These are phyloP conservation scores for Lepus oiostolus DNA, from an alignment of 2,797 vertebrate genomes.

Conservation along the genomic window DNA sequence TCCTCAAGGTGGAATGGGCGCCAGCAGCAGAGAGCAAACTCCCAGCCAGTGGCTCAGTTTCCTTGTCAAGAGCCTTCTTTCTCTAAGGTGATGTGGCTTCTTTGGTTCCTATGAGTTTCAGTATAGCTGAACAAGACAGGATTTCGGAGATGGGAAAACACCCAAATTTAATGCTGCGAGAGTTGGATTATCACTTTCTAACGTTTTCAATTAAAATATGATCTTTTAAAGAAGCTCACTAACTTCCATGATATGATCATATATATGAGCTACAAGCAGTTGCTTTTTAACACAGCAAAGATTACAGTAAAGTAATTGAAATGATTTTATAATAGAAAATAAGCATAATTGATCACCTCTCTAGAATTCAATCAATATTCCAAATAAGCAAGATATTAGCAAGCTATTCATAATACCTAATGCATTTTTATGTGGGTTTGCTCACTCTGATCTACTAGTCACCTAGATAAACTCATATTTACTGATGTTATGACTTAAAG, in stretches of 20 bases:
- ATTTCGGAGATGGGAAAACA: background rate
- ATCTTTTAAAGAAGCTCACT: conserved; percentile 49
- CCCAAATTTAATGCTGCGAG: background rate
- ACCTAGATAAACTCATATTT: background rate
- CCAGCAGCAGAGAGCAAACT: background rate
- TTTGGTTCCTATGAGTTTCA: background rate
- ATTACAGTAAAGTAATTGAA: conserved; percentile 27
- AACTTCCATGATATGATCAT: conserved; percentile 15
- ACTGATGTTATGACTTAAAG: background rate
- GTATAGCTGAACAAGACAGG: background rate
- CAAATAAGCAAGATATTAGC: conserved; percentile 53
- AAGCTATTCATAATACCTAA: conserved; percentile 18
- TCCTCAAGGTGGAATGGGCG: background rate
- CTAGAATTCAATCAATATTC: background rate
- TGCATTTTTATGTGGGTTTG: background rate
- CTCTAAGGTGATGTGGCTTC: background rate
- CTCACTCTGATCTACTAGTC: background rate
- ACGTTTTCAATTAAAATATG: conserved; percentile 14
- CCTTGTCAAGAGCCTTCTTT: background rate
- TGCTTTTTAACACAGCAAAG: background rate
- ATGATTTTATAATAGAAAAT: conserved; percentile 63
- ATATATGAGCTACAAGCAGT: conserved; percentile 14
- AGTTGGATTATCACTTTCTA: conserved; percentile 9
- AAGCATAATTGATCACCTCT: background rate
- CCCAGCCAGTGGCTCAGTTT: background rate